Conservation (phyloP, 92 coral and sea anemone species). For the Plumapathes pennacea region DNA sequence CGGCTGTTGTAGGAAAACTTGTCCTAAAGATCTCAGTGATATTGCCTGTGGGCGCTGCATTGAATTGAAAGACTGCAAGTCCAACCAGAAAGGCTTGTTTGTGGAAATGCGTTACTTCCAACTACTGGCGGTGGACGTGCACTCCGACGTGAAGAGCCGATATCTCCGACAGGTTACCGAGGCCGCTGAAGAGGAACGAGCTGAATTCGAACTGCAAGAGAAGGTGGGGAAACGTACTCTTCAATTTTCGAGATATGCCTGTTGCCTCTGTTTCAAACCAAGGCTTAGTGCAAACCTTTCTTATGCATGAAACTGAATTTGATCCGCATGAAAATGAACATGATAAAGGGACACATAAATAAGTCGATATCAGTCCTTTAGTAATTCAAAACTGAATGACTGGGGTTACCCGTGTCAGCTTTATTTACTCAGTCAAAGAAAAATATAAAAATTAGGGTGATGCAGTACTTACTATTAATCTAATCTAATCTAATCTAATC, state of each 20-base stretch:
- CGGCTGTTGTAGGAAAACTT: constrained; percentile 50
- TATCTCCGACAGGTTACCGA: constrained; percentile 84
- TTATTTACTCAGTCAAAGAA: too few species aligned
- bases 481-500: too few species aligned
- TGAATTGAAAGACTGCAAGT: constrained; percentile 39
- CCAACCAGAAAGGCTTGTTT: constrained; percentile 70
- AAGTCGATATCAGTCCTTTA: too few species aligned
- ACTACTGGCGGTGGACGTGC: constrained; percentile 73
- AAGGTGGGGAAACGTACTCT: constrained; percentile 37
- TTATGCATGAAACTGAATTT: too few species aligned
- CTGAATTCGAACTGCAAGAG: constrained; percentile 67
- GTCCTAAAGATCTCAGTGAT: constrained; percentile 25
- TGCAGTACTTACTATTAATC: too few species aligned
- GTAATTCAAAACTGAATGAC: too few species aligned
- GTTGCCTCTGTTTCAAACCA: too few species aligned
- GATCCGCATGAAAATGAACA: too few species aligned
- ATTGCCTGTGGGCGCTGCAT: constrained; percentile 60
- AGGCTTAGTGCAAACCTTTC: too few species aligned
- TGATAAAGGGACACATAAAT: too few species aligned
- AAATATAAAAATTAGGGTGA: too few species aligned
- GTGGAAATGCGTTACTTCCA: constrained; percentile 86
- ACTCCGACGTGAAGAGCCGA: constrained; percentile 72
- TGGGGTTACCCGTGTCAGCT: too few species aligned
- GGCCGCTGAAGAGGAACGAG: constrained; percentile 81
- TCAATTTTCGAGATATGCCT: not conserved